A percentile compares a stretch with the other conserved stretches of the same genome.
phyloP scores from a whole-genome alignment of 2,888 invertebrate genomes.

The Conchocele bisecta region DNA sequence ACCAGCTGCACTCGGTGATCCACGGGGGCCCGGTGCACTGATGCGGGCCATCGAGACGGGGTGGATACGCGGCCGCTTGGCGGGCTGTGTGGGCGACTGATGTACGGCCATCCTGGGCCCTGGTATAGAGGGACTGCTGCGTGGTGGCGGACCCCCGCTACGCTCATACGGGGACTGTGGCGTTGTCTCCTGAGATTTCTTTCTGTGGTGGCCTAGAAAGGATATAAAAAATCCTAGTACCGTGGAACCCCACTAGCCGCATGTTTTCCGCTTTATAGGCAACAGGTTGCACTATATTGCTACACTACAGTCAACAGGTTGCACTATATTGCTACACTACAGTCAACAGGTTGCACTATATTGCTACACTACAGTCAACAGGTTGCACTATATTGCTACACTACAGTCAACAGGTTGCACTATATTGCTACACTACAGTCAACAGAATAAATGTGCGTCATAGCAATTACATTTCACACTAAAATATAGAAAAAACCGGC shows the following conservation, averaged over 20 bases:
- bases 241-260: background rate
- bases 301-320: background rate
- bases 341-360: too few relatives aligned
- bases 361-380: too few relatives aligned
- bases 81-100: background rate
- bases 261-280: background rate
- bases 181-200: background rate
- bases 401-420: too few relatives aligned
- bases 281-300: background rate
- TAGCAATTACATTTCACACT: too few relatives aligned
- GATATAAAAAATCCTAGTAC: too few relatives aligned
- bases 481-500: too few relatives aligned
- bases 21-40: background rate
- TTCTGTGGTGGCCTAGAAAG: constrained; percentile 11
- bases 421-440: too few relatives aligned
- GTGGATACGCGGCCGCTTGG: constrained; percentile 6
- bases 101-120: background rate
- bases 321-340: background rate
- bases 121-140: too few relatives aligned
- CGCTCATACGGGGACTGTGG: background rate
- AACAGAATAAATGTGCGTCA: too few relatives aligned
- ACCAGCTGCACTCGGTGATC: too few relatives aligned
- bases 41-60: background rate
- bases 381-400: too few relatives aligned
- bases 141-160: background rate